Evolutionary conservation across 2,888 invertebrate genomes (phyloP).

Genomic region (Rutpela maculata): DNA sequence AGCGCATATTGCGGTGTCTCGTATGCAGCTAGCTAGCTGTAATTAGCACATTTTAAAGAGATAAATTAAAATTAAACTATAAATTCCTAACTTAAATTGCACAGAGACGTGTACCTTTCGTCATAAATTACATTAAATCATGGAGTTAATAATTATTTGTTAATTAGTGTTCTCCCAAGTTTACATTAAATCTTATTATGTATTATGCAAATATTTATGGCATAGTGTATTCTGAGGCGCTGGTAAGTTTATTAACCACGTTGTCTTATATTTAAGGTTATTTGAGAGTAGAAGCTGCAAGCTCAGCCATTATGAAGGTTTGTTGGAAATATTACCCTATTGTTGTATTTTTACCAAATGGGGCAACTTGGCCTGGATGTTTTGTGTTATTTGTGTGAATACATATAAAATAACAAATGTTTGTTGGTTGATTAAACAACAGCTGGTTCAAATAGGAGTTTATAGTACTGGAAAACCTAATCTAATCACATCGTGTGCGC

Average conservation of each 20-base stretch:
- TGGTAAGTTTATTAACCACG: constrained; percentile 15
- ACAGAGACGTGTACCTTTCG: background rate
- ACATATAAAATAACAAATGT: background rate
- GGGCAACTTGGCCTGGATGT: background rate
- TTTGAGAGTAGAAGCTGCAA: background rate
- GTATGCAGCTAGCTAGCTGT: background rate
- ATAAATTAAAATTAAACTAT: background rate
- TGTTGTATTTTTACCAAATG: background rate
- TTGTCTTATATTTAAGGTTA: constrained; percentile 3
- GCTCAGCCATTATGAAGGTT: background rate
- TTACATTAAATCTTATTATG: constrained; percentile 20
- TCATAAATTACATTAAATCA: constrained; percentile 4
- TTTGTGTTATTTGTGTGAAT: background rate
- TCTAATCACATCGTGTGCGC: background rate
- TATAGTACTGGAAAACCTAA: background rate
- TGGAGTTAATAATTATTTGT: constrained; percentile 27
- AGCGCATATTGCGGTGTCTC: background rate
- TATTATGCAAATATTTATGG: constrained; percentile 33
- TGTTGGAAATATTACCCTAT: background rate
- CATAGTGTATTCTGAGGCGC: constrained; percentile 2
- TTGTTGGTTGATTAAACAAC: constrained; percentile 7
- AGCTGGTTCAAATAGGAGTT: background rate
- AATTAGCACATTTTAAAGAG: background rate
- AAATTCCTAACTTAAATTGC: background rate
- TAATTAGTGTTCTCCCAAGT: constrained; percentile 16